Base-by-base conservation (phyloP, 2,113 vertebrate genomes). In the Micronycteris hirsuta region DNA sequence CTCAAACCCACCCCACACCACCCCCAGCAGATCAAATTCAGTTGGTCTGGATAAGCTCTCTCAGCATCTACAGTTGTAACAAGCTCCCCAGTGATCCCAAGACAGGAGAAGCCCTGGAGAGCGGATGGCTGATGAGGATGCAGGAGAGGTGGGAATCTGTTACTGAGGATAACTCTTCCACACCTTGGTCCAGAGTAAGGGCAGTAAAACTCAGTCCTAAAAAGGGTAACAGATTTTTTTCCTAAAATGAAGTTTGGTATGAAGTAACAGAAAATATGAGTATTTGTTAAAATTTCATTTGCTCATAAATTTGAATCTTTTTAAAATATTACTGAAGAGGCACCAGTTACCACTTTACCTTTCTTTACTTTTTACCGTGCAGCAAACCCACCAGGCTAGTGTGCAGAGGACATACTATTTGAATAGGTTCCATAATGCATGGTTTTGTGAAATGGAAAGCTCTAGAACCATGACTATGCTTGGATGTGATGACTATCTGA, bases 141-240 rank as follows among this genome's bases (percentile, higher is more conserved):
- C 80, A 45, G 15, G 63, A 20, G 16, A 82, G 9, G 28, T 5
- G 8, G 20, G 70, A 13, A 38, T 20, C 8, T 28, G 3, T 12
- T 10, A 1, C 19, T 12, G 38, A 88, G 26, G 67, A 77, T 4
- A 17, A 13, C 6, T 2, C 47, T 68, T 52, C 81, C 78, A 33
- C 22, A 1, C 16, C 47, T 76, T 70, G 81, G 81, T 7, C 56
- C 86, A 91, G 47, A 49, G 47, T 26, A 4, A 89, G 41, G 8
- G 20, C 24, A 13, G 77, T 38, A 47, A 91, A 67, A 38, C 12
- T 56, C 45, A 89, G 73, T 63, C 54, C 56, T 45, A 12, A 91
- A 86, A 77, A 61, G 91, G 61, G 90, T 85, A 92, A 93, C 85
- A 31, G 22, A 5, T 81, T 91, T 80, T 91, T 71, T 80, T 87